Evolutionary conservation across 2,888 invertebrate genomes (phyloP), one percentile per base, ranked within the genome.

Genomic region (Acanthococcus lagerstroemiae): DNA sequence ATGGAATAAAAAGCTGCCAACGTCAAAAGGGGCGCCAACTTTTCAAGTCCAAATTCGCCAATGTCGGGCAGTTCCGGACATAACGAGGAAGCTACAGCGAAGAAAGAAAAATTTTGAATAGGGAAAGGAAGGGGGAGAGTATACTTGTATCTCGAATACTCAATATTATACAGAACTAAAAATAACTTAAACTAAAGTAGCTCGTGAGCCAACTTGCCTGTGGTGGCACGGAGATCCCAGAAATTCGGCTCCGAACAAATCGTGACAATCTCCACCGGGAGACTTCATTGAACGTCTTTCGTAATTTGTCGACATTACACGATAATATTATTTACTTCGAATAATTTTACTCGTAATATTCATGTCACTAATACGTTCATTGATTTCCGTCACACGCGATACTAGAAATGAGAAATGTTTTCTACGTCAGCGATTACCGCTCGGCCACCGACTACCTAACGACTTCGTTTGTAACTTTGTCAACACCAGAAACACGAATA

Each of bases 181-280:
- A 15, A 37, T 9, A 37, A 37, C 6, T 9, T 9, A 37, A 37
- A 37, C 6, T 9, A 15, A 37, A 37, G 37, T 37, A 37, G 15
- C 15, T 37, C 15, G 37, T 70, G n/a, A n/a, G n/a, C n/a, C n/a
- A n/a, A 72, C 73, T 73, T 74, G 73, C 75, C 75, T 75, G 69
- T 74, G 73, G 70, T 76, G 76, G 65, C 73, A 72, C 44, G 75
- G 74, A 50, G 73, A 72, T 67, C 74, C 74, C 68, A 72, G 72
- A 69, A 73, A 74, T 57, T 73, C 73, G 21, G 73, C 73, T 56
- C 74, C 75, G 70, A 73, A 75, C 58, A 75, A 71, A 67, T 75
- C 73, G 66, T 72, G 72, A 67, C 72, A 72, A 58, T 73, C 72
- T 60, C 75, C 74, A 61, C 74, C 73, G 48, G 75, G 75, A 65